Evolutionary conservation across 2,113 vertebrate genomes (phyloP), one percentile per base, ranked within the genome.

Genomic region (Castor canadensis): DNA sequence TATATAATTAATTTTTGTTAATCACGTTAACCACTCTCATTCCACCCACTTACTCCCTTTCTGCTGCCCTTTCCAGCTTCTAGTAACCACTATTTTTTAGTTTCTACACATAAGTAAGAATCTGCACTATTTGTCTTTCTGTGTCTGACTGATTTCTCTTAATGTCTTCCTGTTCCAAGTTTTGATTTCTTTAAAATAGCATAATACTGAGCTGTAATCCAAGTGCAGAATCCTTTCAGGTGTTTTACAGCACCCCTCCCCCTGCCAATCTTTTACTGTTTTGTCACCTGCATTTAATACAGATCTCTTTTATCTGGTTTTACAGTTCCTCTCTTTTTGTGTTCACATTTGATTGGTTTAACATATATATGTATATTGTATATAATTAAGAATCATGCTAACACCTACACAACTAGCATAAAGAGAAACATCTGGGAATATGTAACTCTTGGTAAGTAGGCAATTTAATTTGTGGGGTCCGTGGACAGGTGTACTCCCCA

Each of bases 381-480:
- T 86, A 60, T 76, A 95, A 72, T 89, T 93, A 95, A 96, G 83
- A 92, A 95, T 91, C 76, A 54, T 0, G 87, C 52, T 93, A 91
- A 66, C 54, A 91, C 28, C 56, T 93, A 77, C 28, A 86, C n/a
- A 91, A 45, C 83, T 81, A 76, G 19, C 45, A 91, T 93, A 71
- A 84, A 88, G 26, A 83, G n/a, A 26, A 88, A 75, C 49, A 62
- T 69, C 62, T 92, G 28, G 32, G 26, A 90, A 66, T 86, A 79
- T 86, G 58, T 94, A 87, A 88, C 87, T 93, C 43, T 71, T 83
- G 58, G 47, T 93, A 86, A 60, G 19, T 69, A 85, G 52, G 52
- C 73, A 92, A 22, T 30, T 93, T 89, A 87, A 64, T 90, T 87
- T 87, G 35, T 92, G 71, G 54, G 38, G 9, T 32, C 81, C 32